phyloP scores from a whole-genome alignment of 1,140 invertebrate genomes.

The Leptinotarsa texana region DNA sequence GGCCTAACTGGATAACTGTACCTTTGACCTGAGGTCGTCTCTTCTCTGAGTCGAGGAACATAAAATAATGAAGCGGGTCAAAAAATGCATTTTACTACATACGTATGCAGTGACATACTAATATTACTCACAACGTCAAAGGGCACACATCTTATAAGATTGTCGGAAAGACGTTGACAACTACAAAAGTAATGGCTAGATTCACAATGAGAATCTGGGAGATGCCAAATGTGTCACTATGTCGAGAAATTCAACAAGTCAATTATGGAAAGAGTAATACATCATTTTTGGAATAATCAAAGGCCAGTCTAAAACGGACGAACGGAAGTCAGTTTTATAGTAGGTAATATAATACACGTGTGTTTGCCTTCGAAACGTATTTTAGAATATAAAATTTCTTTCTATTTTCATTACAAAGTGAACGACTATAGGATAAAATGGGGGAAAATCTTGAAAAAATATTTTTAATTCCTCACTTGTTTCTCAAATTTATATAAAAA shows the following conservation, averaged over 20 bases:
- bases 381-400: too few relatives aligned
- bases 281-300: neutral
- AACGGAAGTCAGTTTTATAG: too few relatives aligned
- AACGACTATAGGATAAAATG: too few relatives aligned
- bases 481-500: too few relatives aligned
- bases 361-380: too few relatives aligned
- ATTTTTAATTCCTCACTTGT: too few relatives aligned
- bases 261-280: neutral
- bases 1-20: constrained; percentile 37
- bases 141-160: constrained; percentile 5
- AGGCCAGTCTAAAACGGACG: too few relatives aligned
- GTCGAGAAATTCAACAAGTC: neutral
- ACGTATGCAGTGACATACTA: constrained; percentile 23
- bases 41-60: constrained; percentile 24
- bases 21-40: constrained; percentile 33
- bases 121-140: constrained; percentile 10
- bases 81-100: constrained; percentile 31
- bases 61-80: constrained; percentile 33
- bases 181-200: neutral
- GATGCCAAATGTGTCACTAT: neutral
- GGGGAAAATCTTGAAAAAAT: too few relatives aligned
- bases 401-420: too few relatives aligned
- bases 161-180: neutral
- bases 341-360: too few relatives aligned
- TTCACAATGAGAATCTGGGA: neutral